phyloP scores from a whole-genome alignment of 2,888 invertebrate species.

The Cephus sareptanus region DNA sequence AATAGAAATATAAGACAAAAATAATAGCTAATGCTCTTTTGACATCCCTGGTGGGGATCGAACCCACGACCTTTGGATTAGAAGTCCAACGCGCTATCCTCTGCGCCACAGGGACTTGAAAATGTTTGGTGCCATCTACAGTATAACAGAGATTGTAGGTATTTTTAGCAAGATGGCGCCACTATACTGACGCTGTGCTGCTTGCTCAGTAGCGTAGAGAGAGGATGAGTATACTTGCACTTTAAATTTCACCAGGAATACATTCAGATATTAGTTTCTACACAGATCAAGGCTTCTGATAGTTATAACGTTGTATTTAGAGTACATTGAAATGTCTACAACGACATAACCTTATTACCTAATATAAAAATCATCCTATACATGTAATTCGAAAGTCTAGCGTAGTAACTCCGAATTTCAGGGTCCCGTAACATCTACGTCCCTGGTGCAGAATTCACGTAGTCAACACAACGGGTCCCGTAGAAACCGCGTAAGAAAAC shows the following conservation, averaged over 20 bases:
- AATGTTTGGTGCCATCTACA: background rate
- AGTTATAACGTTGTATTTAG: background rate
- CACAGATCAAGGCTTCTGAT: background rate
- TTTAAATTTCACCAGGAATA: background rate
- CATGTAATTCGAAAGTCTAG: background rate
- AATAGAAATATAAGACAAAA: background rate
- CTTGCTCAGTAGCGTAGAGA: conserved; percentile 28
- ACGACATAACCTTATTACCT: background rate
- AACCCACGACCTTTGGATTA: conserved; percentile 66
- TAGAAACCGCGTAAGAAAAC: conserved; percentile 23
- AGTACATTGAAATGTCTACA: background rate
- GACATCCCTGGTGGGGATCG: conserved; percentile 65
- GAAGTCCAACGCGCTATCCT: conserved; percentile 66
- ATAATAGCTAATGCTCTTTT: conserved; percentile 1
- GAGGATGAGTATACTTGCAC: background rate
- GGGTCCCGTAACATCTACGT: background rate
- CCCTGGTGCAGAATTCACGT: conserved; percentile 36
- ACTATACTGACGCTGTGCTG: conserved; percentile 20
- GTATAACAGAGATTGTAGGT: conserved; percentile 8
- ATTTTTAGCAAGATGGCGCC: conserved; percentile 36
- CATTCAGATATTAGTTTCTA: background rate
- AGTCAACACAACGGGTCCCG: conserved; percentile 48
- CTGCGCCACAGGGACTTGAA: conserved; percentile 63
- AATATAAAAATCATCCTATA: background rate
- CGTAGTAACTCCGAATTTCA: background rate